Base-by-base conservation (phyloP, 2,888 invertebrate genomes). In the Spodoptera littoralis region DNA sequence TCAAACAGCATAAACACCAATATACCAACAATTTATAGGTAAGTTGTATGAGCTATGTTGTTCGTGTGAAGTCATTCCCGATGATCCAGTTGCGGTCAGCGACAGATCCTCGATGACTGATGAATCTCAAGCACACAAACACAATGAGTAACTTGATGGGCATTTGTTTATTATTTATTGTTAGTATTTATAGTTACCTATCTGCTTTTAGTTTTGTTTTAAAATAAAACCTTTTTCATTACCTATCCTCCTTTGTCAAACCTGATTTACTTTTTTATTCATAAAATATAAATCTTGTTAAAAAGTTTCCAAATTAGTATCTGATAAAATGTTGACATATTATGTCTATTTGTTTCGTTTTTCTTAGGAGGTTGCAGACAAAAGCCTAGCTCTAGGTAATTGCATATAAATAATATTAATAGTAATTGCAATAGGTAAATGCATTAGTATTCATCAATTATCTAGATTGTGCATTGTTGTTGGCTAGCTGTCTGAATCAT, bases 121-220 rank as follows among this genome's bases (percentile, higher is more conserved):
- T 41, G 9, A 13, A 48, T 12, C 18, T 47, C 5, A 11, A 48
- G 4, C 48, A 47, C 4, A 11, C 5, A 27, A 44, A 44, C 43
- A 22, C 42, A 27, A 44, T 24, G 9, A 4, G 60, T 44, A 27
- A 60, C n/a, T 44, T 27, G 11, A 52, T 13, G 2, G 9, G 12
- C 9, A 52, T 51, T 47, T 43, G n/a, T 43, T 48, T 56, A 56
- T 44, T 65, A 36, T 8, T 36, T 9, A n/a, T 65, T 64, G 36
- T 49, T 43, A 30, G 9, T 4, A 8, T 12, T 13, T 1, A 24
- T 45, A 42, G 1, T 9, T 8, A 36, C 0, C 30, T 1, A 36
- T 36, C 30, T 4, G 8, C 30, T 5, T 8, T 36, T 0, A 6
- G 9, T 36, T 36, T 36, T 36, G 30, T 36, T 36, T 36, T 36